These are phyloP conservation scores for Eristalis tenax DNA, from an alignment of 2,888 invertebrate species.

Conservation along the genomic window DNA sequence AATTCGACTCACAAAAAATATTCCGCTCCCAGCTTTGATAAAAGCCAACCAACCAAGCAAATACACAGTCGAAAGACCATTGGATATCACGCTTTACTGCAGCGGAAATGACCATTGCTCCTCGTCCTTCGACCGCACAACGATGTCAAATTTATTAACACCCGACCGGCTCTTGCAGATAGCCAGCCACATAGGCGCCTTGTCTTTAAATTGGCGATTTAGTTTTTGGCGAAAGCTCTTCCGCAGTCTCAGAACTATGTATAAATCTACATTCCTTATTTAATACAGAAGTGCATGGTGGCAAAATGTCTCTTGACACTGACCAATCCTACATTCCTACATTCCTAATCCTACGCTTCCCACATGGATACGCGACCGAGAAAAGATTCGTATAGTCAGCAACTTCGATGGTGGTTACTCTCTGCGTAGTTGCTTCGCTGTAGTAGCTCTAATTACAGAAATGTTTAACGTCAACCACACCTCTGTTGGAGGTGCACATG, in stretches of 20 bases:
- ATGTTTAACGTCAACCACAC: constrained; percentile 30
- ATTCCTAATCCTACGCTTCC: constrained; percentile 14
- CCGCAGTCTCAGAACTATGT: constrained; percentile 1
- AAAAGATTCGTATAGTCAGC: constrained; percentile 1
- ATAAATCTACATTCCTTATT: constrained; percentile 34
- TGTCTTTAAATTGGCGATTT: constrained; percentile 3
- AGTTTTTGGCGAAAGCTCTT: not conserved
- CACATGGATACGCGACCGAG: not conserved
- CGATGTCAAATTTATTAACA: constrained; percentile 31
- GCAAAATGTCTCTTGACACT: constrained; percentile 2
- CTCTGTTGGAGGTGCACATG: not conserved
- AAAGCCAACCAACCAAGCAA: not conserved
- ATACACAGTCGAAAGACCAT: constrained; percentile 41
- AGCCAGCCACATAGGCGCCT: constrained; percentile 9
- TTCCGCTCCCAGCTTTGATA: not conserved
- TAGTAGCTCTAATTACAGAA: constrained; percentile 29
- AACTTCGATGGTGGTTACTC: not conserved
- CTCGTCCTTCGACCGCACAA: constrained; percentile 2
- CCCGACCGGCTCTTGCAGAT: not conserved
- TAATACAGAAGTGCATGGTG: constrained; percentile 10
- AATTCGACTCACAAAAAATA: constrained; percentile 21
- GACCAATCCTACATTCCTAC: constrained; percentile 33
- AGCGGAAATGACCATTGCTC: constrained; percentile 34
- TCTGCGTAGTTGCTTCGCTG: constrained; percentile 4
- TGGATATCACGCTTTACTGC: constrained; percentile 40